phyloP scores from a whole-genome alignment of 2,888 invertebrate genomes.

The Colletes collaris region DNA sequence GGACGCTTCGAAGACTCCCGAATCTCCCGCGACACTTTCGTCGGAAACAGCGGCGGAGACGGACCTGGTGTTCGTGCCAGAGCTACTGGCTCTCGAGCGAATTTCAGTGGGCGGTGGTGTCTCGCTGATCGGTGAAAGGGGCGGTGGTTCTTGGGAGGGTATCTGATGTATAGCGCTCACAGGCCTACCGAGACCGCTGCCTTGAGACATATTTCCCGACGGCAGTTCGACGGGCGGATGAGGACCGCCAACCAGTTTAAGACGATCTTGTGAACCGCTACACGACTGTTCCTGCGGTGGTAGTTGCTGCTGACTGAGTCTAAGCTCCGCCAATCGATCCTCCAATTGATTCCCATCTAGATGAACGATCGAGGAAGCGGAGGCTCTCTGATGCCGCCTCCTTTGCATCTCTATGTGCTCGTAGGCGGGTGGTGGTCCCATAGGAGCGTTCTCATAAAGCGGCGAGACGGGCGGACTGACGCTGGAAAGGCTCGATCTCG shows the following conservation, averaged over 20 bases:
- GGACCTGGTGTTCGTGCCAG: constrained; percentile 92
- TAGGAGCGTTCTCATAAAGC: constrained; percentile 85
- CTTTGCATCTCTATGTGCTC: constrained; percentile 89
- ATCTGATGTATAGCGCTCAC: constrained; percentile 45
- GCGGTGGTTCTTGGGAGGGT: constrained; percentile 85
- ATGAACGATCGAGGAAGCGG: constrained; percentile 56
- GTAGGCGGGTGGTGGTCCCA: constrained; percentile 86
- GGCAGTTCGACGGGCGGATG: constrained; percentile 81
- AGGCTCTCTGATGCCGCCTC: constrained; percentile 82
- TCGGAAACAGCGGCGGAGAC: constrained; percentile 98
- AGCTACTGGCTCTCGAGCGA: constrained; percentile 81
- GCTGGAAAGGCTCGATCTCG: constrained; percentile 93
- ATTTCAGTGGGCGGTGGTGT: constrained; percentile 88
- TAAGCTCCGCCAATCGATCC: constrained; percentile 84
- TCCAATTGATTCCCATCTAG: constrained; percentile 80
- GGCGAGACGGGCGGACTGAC: constrained; percentile 94
- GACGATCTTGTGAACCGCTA: constrained; percentile 68
- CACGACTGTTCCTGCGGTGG: constrained; percentile 72
- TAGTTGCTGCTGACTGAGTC: constrained; percentile 82
- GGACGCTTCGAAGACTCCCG: constrained; percentile 95
- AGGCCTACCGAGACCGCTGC: constrained; percentile 85
- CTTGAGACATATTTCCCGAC: constrained; percentile 85
- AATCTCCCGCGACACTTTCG: constrained; percentile 98
- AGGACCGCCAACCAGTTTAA: constrained; percentile 72
- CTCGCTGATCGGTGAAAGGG: constrained; percentile 93